These are phyloP conservation scores for Tragelaphus strepsiceros DNA, from an alignment of 2,113 vertebrate genomes.

Conservation along the genomic window DNA sequence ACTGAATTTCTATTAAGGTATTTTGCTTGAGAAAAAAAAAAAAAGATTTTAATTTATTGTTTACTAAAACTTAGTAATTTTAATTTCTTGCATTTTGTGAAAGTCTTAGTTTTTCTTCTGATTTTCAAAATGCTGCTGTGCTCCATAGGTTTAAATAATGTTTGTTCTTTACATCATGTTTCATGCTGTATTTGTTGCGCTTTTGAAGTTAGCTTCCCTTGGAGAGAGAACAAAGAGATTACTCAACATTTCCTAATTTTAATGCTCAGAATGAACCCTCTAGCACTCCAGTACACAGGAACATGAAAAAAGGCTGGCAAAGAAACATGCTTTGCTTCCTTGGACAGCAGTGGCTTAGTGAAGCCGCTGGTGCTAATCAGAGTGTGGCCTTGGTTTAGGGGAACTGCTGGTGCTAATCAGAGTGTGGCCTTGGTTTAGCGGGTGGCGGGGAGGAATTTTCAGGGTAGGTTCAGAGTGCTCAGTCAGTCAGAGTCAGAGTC, in stretches of 20 bases:
- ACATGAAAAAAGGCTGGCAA: neutral
- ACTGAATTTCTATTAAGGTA: neutral
- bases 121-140: neutral
- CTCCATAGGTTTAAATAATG: neutral
- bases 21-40: neutral
- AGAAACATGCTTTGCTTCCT: neutral
- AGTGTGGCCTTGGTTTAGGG: neutral
- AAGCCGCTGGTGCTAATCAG: neutral
- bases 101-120: neutral
- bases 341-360: neutral
- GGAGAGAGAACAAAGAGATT: slow-evolving; percentile 26
- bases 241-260: neutral
- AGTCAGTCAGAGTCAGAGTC: neutral
- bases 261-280: neutral
- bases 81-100: neutral
- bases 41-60: neutral
- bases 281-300: neutral
- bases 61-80: slow-evolving; percentile 14
- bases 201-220: neutral
- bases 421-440: neutral
- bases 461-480: neutral
- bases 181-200: neutral
- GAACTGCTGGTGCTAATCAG: neutral
- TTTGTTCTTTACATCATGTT: neutral
- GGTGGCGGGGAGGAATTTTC: neutral